Evolutionary conservation across 2,113 vertebrate species (phyloP).

Genomic region (Abramis brama): DNA sequence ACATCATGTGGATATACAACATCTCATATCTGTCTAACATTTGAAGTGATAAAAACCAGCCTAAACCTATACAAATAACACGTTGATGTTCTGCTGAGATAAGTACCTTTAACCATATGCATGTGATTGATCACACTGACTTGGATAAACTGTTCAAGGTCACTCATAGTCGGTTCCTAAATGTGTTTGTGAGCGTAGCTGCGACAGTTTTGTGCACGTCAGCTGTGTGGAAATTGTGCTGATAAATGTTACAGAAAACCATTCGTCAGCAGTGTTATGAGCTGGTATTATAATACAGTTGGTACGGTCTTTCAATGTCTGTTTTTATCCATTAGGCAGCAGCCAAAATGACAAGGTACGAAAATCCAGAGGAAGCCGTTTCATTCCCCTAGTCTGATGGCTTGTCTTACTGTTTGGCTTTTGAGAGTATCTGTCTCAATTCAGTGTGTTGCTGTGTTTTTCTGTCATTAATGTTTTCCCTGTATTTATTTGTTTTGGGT

Average conservation of each 20-base stretch:
- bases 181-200: not conserved
- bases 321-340: not conserved
- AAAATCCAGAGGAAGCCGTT: not conserved
- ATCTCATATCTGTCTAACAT: slow-evolving; percentile 21
- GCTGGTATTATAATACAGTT: not conserved
- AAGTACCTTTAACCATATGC: slow-evolving; percentile 23
- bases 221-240: not conserved
- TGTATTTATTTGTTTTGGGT: not conserved
- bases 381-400: not conserved
- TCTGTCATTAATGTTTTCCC: not conserved
- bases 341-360: not conserved
- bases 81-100: not conserved
- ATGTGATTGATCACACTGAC: not conserved
- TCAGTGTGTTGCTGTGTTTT: slow-evolving; percentile 11
- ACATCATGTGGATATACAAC: not conserved
- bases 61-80: not conserved
- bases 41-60: not conserved
- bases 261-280: slow-evolving; percentile 6
- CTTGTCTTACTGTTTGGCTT: not conserved
- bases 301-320: not conserved
- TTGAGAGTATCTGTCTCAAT: slow-evolving; percentile 3
- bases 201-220: not conserved
- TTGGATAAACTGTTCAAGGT: not conserved
- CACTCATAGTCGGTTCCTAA: not conserved
- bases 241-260: not conserved